Conservation (phyloP, 2,888 invertebrate genomes). For the Cremastinae sp. region DNA sequence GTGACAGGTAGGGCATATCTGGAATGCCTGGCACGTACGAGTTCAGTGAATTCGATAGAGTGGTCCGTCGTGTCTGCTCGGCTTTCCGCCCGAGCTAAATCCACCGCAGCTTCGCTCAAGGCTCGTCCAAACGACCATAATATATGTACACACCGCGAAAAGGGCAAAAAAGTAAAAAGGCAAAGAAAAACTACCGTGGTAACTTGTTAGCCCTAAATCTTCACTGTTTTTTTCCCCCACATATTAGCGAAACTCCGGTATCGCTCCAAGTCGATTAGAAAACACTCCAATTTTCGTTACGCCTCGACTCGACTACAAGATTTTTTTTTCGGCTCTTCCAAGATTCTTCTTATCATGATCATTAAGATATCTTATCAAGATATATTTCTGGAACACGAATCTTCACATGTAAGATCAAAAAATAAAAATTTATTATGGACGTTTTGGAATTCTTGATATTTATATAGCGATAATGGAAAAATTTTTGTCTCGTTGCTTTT, state of each 20-base stretch:
- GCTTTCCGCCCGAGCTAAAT: constrained; percentile 22
- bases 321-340: too few relatives aligned
- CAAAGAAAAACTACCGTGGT: constrained; percentile 51
- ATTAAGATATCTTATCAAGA: too few relatives aligned
- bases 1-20: constrained; percentile 57
- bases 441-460: too few relatives aligned
- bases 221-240: constrained; percentile 43
- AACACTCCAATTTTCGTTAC: not conserved
- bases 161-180: not conserved
- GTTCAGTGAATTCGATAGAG: constrained; percentile 67
- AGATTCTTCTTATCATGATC: too few relatives aligned
- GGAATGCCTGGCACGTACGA: constrained; percentile 63
- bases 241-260: constrained; percentile 46
- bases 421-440: too few relatives aligned
- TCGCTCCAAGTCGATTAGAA: constrained; percentile 34
- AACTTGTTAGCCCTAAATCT: constrained; percentile 60
- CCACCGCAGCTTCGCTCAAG: constrained; percentile 10
- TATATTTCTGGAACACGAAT: too few relatives aligned
- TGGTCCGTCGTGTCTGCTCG: constrained; percentile 57
- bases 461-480: too few relatives aligned
- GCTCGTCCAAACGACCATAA: constrained; percentile 38
- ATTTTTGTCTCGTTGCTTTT: too few relatives aligned
- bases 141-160: constrained; percentile 11
- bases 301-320: too few relatives aligned
- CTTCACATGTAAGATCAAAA: not conserved